Evolutionary conservation across 2,797 vertebrate species (phyloP).

Genomic region (Chiloscyllium punctatum): DNA sequence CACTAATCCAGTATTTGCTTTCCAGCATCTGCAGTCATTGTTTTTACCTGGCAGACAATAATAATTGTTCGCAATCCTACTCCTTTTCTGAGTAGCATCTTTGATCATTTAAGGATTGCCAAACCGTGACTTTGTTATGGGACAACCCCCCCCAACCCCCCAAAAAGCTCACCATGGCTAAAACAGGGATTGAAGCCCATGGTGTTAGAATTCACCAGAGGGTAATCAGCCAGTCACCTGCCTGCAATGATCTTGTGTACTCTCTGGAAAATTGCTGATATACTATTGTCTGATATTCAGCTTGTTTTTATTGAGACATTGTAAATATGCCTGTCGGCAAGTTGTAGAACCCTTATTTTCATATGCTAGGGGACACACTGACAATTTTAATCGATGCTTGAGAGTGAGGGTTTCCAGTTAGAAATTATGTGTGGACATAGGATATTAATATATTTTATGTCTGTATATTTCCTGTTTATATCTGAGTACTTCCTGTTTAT

Average conservation of each 20-base stretch:
- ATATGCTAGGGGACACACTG: background rate
- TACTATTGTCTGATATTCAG: background rate
- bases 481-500: background rate
- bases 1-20: no score
- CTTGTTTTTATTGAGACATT: background rate
- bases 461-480: background rate
- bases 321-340: background rate
- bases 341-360: background rate
- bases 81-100: background rate
- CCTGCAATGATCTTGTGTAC: background rate
- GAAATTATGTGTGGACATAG: background rate
- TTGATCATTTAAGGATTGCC: background rate
- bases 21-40: no score
- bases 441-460: background rate
- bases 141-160: no score
- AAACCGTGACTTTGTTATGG: background rate
- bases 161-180: background rate
- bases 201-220: background rate
- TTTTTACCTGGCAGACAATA: background rate
- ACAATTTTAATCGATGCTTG: background rate
- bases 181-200: background rate
- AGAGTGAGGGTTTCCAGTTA: background rate
- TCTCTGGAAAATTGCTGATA: background rate
- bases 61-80: background rate
- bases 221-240: background rate